Conservation (phyloP, 2,113 vertebrate genomes). For the Sceloporus undulatus region DNA sequence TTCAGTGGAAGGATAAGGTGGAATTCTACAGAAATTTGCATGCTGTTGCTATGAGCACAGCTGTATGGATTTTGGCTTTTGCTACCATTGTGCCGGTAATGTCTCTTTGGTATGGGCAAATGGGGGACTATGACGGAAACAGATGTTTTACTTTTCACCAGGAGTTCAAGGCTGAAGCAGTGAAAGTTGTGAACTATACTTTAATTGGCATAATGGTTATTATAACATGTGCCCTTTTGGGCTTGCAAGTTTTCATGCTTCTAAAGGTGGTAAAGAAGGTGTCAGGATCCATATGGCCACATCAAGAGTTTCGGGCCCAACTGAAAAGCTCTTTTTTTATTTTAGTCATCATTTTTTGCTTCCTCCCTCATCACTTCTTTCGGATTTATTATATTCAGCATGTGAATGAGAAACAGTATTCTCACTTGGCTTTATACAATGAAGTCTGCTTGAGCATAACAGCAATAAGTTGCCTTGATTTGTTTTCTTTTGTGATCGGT, state of each 20-base stretch:
- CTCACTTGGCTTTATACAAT: constrained; percentile 73
- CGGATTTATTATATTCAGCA: constrained; percentile 81
- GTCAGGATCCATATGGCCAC: constrained; percentile 65
- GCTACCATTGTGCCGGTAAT: constrained; percentile 71
- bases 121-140: rapidly evolving
- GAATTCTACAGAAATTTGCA: constrained; percentile 84
- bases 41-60: constrained; percentile 74
- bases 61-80: constrained; percentile 81
- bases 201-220: constrained; percentile 67
- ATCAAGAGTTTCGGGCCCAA: constrained; percentile 91
- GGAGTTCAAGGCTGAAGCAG: rapidly evolving
- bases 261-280: constrained; percentile 73
- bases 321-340: constrained; percentile 88
- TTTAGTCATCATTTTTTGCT: constrained; percentile 85
- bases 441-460: constrained; percentile 90
- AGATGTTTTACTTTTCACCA: constrained; percentile 85
- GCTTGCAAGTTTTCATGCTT: constrained; percentile 80
- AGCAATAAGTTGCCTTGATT: constrained; percentile 88
- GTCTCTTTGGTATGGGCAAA: constrained; percentile 75
- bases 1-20: constrained; percentile 76
- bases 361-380: constrained; percentile 89
- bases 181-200: constrained; percentile 80
- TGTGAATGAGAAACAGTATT: rapidly evolving
- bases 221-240: constrained; percentile 70
- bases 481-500: constrained; percentile 77